Percentiles rank a stretch among this genome's conserved stretches.
Evolutionary conservation across 1,140 invertebrate genomes (phyloP).

Genomic region (Piezodorus guildinii): DNA sequence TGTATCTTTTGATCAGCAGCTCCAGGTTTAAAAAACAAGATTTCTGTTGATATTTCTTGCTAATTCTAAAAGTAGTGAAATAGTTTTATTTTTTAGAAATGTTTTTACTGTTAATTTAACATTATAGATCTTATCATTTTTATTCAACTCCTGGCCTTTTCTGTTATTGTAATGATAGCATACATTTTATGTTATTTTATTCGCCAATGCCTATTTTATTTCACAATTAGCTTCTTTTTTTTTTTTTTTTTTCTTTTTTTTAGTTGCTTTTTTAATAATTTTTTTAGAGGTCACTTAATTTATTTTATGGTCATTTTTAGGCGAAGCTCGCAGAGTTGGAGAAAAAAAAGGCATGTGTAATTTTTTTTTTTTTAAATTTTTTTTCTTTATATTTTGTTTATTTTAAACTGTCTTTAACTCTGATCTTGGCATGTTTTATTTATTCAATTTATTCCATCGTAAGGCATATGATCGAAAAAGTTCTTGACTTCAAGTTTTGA

Average conservation of each 20-base stretch:
- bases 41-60: not conserved
- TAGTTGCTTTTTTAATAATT: conserved; percentile 13
- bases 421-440: too few relatives aligned
- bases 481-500: too few relatives aligned
- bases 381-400: not conserved
- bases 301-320: conserved; percentile 39
- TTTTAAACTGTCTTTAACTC: too few relatives aligned
- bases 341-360: conserved; percentile 48
- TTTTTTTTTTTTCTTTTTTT: conserved; percentile 10
- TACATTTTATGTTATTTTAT: not conserved
- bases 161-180: too few relatives aligned
- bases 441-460: too few relatives aligned
- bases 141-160: not conserved
- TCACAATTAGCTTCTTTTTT: not conserved
- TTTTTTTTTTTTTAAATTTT: conserved; percentile 19
- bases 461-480: too few relatives aligned
- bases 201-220: not conserved
- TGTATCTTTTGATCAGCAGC: conserved; percentile 1
- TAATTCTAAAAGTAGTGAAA: not conserved
- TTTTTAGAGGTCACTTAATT: conserved; percentile 16
- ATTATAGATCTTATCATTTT: not conserved
- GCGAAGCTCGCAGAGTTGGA: conserved; percentile 45
- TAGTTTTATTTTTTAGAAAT: not conserved
- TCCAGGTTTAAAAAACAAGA: conserved; percentile 8
- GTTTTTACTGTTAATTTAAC: not conserved